Evolutionary conservation across 2,888 invertebrate genomes (phyloP), one percentile per base, ranked within the genome.

Genomic region (Amblyjoppa proteus): DNA sequence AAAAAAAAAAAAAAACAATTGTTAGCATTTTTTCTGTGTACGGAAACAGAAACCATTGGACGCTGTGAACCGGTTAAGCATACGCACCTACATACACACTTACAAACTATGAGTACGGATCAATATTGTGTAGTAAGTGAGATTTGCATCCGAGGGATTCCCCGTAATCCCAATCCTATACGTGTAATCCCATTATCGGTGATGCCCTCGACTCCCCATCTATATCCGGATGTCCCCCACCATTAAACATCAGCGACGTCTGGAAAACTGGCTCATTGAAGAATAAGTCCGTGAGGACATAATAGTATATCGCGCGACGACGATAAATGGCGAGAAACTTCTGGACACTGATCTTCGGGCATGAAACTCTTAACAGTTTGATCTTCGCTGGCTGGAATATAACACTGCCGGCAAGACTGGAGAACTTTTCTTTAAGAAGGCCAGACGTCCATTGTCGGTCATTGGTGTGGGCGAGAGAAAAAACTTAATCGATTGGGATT

Each of bases 131-230:
- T 58, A 68, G 83, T 80, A 28, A 56, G 56, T 78, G 79, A 81
- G 88, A 85, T 91, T 91, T 90, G 91, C 91, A 91, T 91, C 90
- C 90, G 88, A 90, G 91, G 92, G 92, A 92, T 92, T 92, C 92
- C 90, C 83, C 87, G 89, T 92, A 92, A 92, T 92, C 92, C 91
- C 87, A 90, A 90, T 84, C 88, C 89, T 87, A 87, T 85, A 87
- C 88, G 87, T 80, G 88, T 91, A 91, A 92, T 92, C 92, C 90
- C 89, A 92, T 92, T 92, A 92, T 91, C 91, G 89, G 87, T 64
- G 90, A 84, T 80, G 83, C 70, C 83, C 80, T 80, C 83, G 73
- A 41, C 25, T 9, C 25, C 28, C 13, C 58, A 9, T 28, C 25
- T 64, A 70, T 34, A 64, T 53, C 41, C 34, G 4, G 74, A 53